Evolutionary conservation across 2,888 invertebrate species (phyloP), one percentile per base, ranked within the genome.

Genomic region (Tanytarsus gracilentus): DNA sequence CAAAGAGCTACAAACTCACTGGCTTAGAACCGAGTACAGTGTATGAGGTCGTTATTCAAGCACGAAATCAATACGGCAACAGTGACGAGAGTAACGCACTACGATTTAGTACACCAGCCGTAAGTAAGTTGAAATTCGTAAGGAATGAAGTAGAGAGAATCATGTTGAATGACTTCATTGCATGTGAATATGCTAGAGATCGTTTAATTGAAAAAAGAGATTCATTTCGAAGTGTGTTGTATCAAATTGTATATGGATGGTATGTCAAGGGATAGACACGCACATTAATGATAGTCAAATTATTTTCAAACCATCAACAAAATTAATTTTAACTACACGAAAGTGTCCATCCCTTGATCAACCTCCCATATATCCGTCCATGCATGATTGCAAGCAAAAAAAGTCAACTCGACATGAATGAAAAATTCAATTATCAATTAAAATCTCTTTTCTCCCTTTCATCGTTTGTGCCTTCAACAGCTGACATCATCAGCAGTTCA

Each of bases 11-110:
- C 66, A 84, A 83, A 1, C 78, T 91, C 2, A 78, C 81, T 60
- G 90, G 89, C 0, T 75, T 91, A 2, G 80, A 82, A 26, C 82
- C 84, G 1, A 83, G 83, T 4, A 84, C 84, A 0, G 80, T 85
- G 0, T 91, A 89, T 66, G 89, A 91, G 73, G 87, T 86, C 0
- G 75, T 84, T 1, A 80, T 90, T 2, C 78, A 83, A n/a, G 86
- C 88, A 0, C 80, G 88, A 69, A 91, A 91, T 71, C 79, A 84
- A 67, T 89, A 84, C 67, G 90, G 91, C n/a, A 88, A 86, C 86
- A 89, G 89, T 65, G 84, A 85, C 65, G 83, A 84, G 0, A 88
- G 88, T 9, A 79, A 83, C 2, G 77, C 86, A 52, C 75, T 87
- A 61, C 80, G 84, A 68, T 90, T 91, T 68, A 82, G 86, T 11